Conservation (phyloP, 2,888 invertebrate genomes). For the Oligia strigilis region DNA sequence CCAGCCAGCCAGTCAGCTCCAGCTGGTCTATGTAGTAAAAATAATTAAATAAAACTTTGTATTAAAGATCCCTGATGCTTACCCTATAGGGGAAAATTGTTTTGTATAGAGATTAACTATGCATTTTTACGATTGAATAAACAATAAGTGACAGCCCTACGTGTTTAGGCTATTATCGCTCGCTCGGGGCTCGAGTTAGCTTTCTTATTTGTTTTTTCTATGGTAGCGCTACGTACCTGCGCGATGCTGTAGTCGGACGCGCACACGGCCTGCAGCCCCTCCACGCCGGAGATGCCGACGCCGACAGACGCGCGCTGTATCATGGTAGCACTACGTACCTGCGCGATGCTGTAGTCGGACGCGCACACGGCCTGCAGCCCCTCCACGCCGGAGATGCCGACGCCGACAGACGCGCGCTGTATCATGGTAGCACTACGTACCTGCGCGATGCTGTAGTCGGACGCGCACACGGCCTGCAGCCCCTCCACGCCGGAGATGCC, state of each 20-base stretch:
- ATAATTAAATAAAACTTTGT: no score
- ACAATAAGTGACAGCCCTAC: no score
- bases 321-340: conserved; percentile 75
- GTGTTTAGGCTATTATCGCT: no score
- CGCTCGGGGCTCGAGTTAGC: no score
- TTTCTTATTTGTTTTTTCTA: no score
- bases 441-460: conserved; percentile 99
- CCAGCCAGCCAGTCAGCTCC: no score
- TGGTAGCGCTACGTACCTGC: conserved; percentile 72
- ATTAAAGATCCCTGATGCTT: no score
- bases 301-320: conserved; percentile 99
- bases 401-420: conserved; percentile 99
- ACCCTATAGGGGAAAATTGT: no score
- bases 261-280: conserved; percentile 99
- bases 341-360: conserved; percentile 99
- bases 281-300: conserved; percentile 98
- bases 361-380: conserved; percentile 99
- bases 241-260: conserved; percentile 99
- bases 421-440: conserved; percentile 89
- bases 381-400: conserved; percentile 99
- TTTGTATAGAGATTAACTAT: no score
- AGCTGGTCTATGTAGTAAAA: no score
- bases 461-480: conserved; percentile 99
- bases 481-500: conserved; percentile 99
- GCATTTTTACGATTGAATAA: no score